Evolutionary conservation across 2,113 vertebrate species (phyloP), one percentile per base, ranked within the genome.

Genomic region (Monopterus albus): DNA sequence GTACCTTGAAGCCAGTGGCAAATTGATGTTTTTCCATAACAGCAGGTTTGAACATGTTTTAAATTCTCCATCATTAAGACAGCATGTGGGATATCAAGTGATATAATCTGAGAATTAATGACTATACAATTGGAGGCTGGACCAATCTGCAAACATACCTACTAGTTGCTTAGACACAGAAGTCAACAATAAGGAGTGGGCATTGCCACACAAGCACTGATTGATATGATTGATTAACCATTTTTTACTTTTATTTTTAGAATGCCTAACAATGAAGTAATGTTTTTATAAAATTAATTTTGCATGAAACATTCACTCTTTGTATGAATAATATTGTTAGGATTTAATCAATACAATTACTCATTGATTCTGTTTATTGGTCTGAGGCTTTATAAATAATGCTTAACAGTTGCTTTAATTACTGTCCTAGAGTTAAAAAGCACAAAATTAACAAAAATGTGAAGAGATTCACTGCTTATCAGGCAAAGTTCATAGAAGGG

Each of bases 351-450:
- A 53, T 65, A 52, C 63, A 33, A 20, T 38, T n/a, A 12, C n/a
- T 29, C 60, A 60, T 66, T 5, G 55, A 74, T 50, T 35, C 26
- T 38, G 40, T 47, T 20, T 39, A 38, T 26, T 11, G 17, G 21
- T 21, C 35, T 28, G 26, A 14, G 49, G 33, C 39, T 56, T 67
- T 15, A 57, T 49, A 43, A 56, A 40, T 55, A 36, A 4, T 42
- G n/a, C 53, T 40, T 21, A 49, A 43, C 23, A 56, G 15, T 57
- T 57, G 8, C 5, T 69, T 56, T 67, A 58, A 69, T 63, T 69
- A 63, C 42, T 23, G 20, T 26, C 42, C 20, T 28, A 42, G 25
- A 15, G n/a, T n/a, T n/a, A n/a, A 40, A 42, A 33, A 12, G 7
- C 18, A 49, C 14, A 12, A 25, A 26, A 39, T 42, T 10, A 42